Conservation (phyloP, 2,888 invertebrate species). For the Teinopalpus imperialis region DNA sequence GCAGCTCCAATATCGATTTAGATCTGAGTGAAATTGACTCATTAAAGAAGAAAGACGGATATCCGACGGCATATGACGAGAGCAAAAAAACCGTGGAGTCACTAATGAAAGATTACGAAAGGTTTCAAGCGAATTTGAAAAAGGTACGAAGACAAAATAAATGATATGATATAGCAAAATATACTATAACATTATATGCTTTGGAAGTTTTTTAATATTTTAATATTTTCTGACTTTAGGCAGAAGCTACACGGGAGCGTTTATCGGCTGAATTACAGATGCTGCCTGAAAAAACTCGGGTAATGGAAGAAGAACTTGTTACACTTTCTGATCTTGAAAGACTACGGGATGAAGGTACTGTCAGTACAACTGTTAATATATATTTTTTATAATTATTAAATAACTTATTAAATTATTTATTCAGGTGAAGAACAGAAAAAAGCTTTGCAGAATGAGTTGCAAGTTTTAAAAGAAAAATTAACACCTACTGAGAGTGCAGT, state of each 20-base stretch:
- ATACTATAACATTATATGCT: too few species aligned
- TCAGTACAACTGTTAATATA: too few species aligned
- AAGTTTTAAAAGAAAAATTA: conserved; percentile 70
- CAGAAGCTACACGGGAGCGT: conserved; percentile 70
- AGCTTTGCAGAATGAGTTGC: conserved; percentile 73
- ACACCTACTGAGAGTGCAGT: conserved; percentile 75
- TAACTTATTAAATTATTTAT: conserved; percentile 2
- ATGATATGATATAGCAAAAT: background rate
- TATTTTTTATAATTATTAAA: too few species aligned
- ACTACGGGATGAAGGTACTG: conserved; percentile 77
- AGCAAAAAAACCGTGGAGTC: conserved; percentile 72
- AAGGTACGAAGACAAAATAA: conserved; percentile 59
- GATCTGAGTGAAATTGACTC: conserved; percentile 81
- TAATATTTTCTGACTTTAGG: too few species aligned
- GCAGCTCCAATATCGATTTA: conserved; percentile 84
- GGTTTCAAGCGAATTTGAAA: conserved; percentile 83
- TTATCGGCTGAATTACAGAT: conserved; percentile 83
- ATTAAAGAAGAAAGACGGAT: conserved; percentile 72
- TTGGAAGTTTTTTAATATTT: too few species aligned
- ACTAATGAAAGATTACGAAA: conserved; percentile 75
- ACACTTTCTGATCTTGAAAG: conserved; percentile 83
- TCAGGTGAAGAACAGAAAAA: conserved; percentile 77
- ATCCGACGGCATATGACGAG: conserved; percentile 66
- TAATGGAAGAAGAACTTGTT: conserved; percentile 84
- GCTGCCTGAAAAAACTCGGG: conserved; percentile 85